phyloP scores from a whole-genome alignment of 2,888 invertebrate genomes.

The Habroteleia sp. region DNA sequence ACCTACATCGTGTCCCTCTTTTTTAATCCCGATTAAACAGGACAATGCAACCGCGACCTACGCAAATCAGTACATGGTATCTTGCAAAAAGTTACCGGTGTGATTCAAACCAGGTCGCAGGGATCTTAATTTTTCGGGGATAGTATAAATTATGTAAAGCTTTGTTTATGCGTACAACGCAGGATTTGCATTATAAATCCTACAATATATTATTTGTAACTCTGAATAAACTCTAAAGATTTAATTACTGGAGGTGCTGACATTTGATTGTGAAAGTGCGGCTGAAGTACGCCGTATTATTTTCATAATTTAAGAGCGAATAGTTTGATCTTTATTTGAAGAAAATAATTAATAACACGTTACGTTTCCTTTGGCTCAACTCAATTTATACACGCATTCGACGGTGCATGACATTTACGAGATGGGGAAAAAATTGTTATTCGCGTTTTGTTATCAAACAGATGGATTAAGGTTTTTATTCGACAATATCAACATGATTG shows the following conservation, averaged over 20 bases:
- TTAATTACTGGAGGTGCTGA: constrained; percentile 44
- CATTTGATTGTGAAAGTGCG: constrained; percentile 52
- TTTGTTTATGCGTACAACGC: no score
- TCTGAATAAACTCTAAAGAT: no score
- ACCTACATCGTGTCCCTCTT: constrained; percentile 35
- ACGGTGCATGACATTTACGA: background rate
- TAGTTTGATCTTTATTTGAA: constrained; percentile 16
- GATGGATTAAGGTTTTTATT: background rate
- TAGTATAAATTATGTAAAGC: no score
- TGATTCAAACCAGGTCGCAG: no score
- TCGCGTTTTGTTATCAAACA: background rate
- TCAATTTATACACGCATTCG: background rate
- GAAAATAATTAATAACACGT: constrained; percentile 13
- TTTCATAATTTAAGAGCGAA: constrained; percentile 35
- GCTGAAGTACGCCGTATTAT: constrained; percentile 30
- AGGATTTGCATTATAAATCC: no score
- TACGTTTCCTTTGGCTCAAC: background rate
- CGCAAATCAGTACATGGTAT: no score
- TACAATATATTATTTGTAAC: no score
- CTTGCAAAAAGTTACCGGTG: no score
- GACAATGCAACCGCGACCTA: constrained; percentile 34
- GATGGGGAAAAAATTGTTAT: background rate
- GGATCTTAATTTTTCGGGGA: no score
- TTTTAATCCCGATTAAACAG: constrained; percentile 39
- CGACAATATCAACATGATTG: background rate